These are phyloP conservation scores for Lepidurus arcticus DNA, from an alignment of 1,140 invertebrate genomes.

Conservation along the genomic window DNA sequence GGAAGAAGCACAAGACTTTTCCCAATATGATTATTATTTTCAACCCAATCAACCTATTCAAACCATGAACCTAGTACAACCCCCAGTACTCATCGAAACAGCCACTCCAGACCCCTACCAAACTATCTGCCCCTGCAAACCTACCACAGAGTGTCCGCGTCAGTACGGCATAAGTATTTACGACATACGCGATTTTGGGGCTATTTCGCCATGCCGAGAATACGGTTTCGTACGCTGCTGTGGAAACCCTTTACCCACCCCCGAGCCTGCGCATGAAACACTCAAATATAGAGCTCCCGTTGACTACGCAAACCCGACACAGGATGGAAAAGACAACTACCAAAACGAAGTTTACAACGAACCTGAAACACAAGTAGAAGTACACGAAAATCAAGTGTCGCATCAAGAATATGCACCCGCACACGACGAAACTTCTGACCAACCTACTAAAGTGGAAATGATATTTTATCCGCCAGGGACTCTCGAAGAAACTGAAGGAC, in stretches of 20 bases:
- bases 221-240: constrained; percentile 31
- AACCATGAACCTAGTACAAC: not conserved
- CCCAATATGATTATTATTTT: constrained; percentile 26
- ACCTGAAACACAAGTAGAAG: not conserved
- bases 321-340: not conserved
- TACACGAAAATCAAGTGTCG: not conserved
- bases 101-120: constrained; percentile 22
- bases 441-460: constrained; percentile 12
- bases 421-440: not conserved
- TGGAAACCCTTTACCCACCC: constrained; percentile 19
- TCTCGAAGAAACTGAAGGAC: not conserved
- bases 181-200: constrained; percentile 29
- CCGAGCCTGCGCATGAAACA: not conserved
- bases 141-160: not conserved
- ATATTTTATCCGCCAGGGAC: not conserved
- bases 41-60: constrained; percentile 3
- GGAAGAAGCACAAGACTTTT: not conserved
- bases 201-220: constrained; percentile 29
- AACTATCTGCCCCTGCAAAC: constrained; percentile 15
- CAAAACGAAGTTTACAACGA: not conserved
- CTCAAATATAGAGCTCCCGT: not conserved
- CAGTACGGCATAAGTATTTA: constrained; percentile 30
- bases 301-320: not conserved
- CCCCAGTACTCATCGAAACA: not conserved
- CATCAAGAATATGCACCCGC: not conserved